Conservation (phyloP, 1,140 invertebrate genomes). For the Heliconius congener region DNA sequence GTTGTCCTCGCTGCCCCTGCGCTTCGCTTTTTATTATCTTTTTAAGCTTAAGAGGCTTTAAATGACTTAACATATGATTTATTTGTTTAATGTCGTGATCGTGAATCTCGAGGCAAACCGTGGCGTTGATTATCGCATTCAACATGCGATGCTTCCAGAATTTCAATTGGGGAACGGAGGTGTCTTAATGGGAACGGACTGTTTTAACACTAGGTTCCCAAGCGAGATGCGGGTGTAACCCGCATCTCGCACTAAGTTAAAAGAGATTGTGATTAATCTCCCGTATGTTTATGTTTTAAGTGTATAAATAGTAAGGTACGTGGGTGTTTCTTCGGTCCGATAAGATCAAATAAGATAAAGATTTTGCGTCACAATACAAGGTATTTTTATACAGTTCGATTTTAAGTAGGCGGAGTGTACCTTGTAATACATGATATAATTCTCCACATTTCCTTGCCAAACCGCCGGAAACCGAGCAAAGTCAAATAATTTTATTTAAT, state of each 20-base stretch:
- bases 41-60: neutral
- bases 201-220: no score
- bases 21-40: slow-evolving; percentile 21
- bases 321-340: neutral
- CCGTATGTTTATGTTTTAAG: no score
- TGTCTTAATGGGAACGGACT: no score
- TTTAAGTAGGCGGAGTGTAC: neutral
- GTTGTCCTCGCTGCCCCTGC: slow-evolving; percentile 17
- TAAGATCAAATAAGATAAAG: neutral
- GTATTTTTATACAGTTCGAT: neutral
- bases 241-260: no score
- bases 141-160: no score
- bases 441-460: neutral
- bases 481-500: no score
- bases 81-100: no score
- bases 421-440: neutral
- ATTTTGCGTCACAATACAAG: neutral
- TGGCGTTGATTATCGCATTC: no score
- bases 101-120: no score
- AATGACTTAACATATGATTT: neutral
- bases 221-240: no score
- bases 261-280: no score
- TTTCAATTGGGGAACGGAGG: no score
- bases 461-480: neutral
- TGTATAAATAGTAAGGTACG: neutral